phyloP scores from a whole-genome alignment of 1,140 invertebrate species.

The Hylaeus anthracinus region DNA sequence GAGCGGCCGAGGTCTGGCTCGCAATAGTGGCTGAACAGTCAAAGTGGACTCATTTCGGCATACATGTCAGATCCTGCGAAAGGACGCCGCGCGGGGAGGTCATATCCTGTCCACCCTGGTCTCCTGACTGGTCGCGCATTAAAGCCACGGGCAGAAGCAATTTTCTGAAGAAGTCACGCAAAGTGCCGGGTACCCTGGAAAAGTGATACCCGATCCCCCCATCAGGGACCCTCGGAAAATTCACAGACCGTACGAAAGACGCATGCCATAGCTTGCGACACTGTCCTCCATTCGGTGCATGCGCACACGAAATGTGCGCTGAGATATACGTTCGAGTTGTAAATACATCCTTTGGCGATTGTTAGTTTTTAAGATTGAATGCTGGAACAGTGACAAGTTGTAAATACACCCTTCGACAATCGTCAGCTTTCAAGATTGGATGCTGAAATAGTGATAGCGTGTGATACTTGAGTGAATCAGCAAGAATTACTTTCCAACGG shows the following conservation, averaged over 20 bases:
- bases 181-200: constrained; percentile 51
- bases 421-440: no score
- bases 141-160: constrained; percentile 57
- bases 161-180: constrained; percentile 65
- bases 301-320: no score
- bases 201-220: constrained; percentile 33
- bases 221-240: neutral
- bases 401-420: no score
- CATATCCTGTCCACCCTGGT: constrained; percentile 77
- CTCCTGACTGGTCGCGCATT: constrained; percentile 61
- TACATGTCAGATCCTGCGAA: constrained; percentile 67
- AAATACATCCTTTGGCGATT: no score
- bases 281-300: neutral
- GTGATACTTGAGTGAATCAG: no score
- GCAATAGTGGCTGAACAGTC: constrained; percentile 80
- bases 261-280: neutral
- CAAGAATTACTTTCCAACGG: no score
- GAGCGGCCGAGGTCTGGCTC: constrained; percentile 72
- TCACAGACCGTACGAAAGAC: no score
- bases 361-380: no score
- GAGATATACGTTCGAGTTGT: no score
- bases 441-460: no score
- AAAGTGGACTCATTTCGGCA: constrained; percentile 79
- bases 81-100: constrained; percentile 71
- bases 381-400: no score